A percentile compares a stretch with the other conserved stretches of the same genome.
phyloP scores from a whole-genome alignment of 2,113 vertebrate species.

The Scartelaos histophorus region DNA sequence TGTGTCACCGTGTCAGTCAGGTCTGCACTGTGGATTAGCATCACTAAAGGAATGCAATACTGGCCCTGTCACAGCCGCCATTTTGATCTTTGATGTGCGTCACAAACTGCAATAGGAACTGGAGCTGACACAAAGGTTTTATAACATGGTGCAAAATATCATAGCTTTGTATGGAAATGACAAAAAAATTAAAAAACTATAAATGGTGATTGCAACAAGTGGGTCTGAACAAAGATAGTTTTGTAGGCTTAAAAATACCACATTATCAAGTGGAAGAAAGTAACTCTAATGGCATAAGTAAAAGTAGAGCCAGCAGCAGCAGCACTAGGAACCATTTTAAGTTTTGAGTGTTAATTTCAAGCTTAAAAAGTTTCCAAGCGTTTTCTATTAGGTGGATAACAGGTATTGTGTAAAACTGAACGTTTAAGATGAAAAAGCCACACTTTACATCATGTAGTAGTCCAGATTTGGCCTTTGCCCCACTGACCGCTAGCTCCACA shows the following conservation, averaged over 20 bases:
- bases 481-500: constrained; percentile 63
- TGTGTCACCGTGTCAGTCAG: constrained; percentile 57
- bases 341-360: background rate
- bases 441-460: background rate
- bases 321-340: background rate
- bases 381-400: background rate
- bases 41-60: constrained; percentile 55
- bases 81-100: background rate
- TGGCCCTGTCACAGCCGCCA: constrained; percentile 38
- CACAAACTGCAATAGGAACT: background rate
- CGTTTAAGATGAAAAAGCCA: background rate
- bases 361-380: background rate
- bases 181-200: too few relatives aligned
- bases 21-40: constrained; percentile 51
- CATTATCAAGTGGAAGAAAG: background rate
- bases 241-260: background rate
- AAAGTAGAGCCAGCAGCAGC: background rate
- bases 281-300: background rate
- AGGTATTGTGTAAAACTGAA: background rate
- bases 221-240: background rate
- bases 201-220: background rate
- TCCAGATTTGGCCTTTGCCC: constrained; percentile 6
- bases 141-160: background rate
- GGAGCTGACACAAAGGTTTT: background rate
- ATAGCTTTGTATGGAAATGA: background rate